Conservation (phyloP, 2,888 invertebrate species). For the Drosophila cracens region DNA sequence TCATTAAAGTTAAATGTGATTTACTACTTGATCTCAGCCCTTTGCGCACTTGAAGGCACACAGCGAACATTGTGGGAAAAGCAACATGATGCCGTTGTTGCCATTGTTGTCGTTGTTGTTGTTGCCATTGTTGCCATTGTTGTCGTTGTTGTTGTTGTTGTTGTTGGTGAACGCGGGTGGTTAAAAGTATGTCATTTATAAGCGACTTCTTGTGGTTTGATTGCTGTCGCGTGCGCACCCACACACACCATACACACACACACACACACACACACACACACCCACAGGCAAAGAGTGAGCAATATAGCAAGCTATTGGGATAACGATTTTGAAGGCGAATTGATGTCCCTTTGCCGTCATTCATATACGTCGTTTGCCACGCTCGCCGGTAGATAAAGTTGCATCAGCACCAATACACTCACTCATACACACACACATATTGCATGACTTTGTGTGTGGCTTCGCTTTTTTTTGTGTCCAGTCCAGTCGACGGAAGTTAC, state of each 20-base stretch:
- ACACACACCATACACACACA: conserved; percentile 5
- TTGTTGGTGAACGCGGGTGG: conserved; percentile 25
- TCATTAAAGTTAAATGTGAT: background rate
- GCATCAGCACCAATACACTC: conserved; percentile 20
- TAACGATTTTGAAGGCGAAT: conserved; percentile 62
- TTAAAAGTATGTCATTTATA: conserved; percentile 51
- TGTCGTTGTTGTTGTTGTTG: conserved; percentile 5
- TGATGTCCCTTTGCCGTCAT: conserved; percentile 68
- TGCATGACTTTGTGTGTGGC: conserved; percentile 30
- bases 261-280: conserved; percentile 19
- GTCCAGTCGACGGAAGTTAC: conserved; percentile 67
- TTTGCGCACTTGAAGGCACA: conserved; percentile 57
- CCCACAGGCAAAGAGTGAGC: conserved; percentile 6
- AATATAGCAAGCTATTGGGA: conserved; percentile 26
- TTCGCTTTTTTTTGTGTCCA: conserved; percentile 39
- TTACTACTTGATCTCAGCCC: conserved; percentile 17
- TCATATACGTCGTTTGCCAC: conserved; percentile 49
- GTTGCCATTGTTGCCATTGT: conserved; percentile 17
- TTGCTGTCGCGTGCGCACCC: conserved; percentile 33
- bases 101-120: conserved; percentile 10
- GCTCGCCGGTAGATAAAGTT: conserved; percentile 53
- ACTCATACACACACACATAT: conserved; percentile 25
- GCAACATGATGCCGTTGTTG: conserved; percentile 55
- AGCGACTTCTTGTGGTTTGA: conserved; percentile 57
- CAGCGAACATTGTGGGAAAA: conserved; percentile 49